Evolutionary conservation across 1,140 invertebrate species (phyloP), one percentile per base, ranked within the genome.

Genomic region (Drosophila lacertosa): DNA sequence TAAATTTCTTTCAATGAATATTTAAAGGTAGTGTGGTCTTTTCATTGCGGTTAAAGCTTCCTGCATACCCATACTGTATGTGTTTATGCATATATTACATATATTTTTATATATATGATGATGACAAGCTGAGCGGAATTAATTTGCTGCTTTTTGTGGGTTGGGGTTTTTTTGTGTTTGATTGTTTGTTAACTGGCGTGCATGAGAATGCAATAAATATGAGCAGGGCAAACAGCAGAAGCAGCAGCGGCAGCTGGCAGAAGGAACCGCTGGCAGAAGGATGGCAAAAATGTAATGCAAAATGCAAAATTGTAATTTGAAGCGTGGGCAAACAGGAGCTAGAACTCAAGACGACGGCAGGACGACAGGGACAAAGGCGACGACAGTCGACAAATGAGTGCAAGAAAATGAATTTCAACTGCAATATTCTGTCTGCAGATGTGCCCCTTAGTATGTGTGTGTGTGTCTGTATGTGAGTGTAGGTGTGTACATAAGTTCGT

Each of bases 171-270:
- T 32, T 48, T 48, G 22, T 32, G 24, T 48, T 32, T 16, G 45
- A 45, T 45, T 55, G 35, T 32, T 58, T 58, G 6, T 11, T 32
- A 26, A 10, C 26, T 32, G 16, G 18, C 54, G 44, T 39, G 44
- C 79, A 71, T 57, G 66, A 67, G 47, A 79, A 72, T 79, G 80
- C 71, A 55, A 65, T 73, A 78, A 64, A 84, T 79, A 73, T 83
- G 67, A 71, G 22, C 55, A 54, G 32, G n/a, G n/a, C n/a, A n/a
- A n/a, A n/a, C n/a, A n/a, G n/a, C n/a, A 22, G 10, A 20, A 35
- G 37, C 20, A 48, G 37, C 40, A 65, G 58, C 50, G 20, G 9
- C 13, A 18, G 53, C 39, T n/a, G 18, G 9, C 2, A 26, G n/a
- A n/a, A n/a, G n/a, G n/a, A n/a, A n/a, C n/a, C n/a, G 3, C n/a